phyloP scores from a whole-genome alignment of 2,888 invertebrate species.

The Dastarcus helophoroides region DNA sequence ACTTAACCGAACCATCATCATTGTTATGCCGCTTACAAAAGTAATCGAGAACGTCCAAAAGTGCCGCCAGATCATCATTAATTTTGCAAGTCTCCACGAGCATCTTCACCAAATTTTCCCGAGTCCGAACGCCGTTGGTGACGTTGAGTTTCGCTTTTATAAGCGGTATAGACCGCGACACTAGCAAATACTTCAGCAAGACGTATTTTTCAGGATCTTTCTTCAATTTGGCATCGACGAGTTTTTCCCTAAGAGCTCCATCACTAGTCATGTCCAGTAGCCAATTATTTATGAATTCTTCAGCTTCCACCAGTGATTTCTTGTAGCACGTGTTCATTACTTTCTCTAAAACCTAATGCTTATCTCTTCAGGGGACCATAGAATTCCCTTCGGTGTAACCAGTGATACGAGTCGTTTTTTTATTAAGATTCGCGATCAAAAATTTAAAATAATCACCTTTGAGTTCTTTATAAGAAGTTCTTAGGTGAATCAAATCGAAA shows the following conservation, averaged over 20 bases:
- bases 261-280: slow-evolving; percentile 6
- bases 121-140: slow-evolving; percentile 7
- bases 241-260: slow-evolving; percentile 9
- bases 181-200: slow-evolving; percentile 8
- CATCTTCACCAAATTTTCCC: slow-evolving; percentile 7
- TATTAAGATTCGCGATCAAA: slow-evolving; percentile 8
- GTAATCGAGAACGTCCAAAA: slow-evolving; percentile 11
- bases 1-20: slow-evolving; percentile 9
- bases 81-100: slow-evolving; percentile 12
- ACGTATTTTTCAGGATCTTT: slow-evolving; percentile 6
- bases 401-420: neutral
- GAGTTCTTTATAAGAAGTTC: slow-evolving; percentile 6
- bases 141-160: slow-evolving; percentile 12
- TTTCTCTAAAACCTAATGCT: slow-evolving; percentile 8
- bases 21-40: slow-evolving; percentile 11
- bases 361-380: slow-evolving; percentile 1
- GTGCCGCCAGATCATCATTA: slow-evolving; percentile 10
- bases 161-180: slow-evolving; percentile 8
- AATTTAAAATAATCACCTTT: slow-evolving; percentile 7
- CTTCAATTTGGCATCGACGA: slow-evolving; percentile 9
- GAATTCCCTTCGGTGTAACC: neutral
- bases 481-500: slow-evolving; percentile 6
- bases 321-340: slow-evolving; percentile 7
- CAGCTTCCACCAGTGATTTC: slow-evolving; percentile 9
- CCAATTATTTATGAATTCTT: slow-evolving; percentile 8